Base-by-base conservation (phyloP, 1,140 invertebrate species). In the Pogonognathellus flavescens region DNA sequence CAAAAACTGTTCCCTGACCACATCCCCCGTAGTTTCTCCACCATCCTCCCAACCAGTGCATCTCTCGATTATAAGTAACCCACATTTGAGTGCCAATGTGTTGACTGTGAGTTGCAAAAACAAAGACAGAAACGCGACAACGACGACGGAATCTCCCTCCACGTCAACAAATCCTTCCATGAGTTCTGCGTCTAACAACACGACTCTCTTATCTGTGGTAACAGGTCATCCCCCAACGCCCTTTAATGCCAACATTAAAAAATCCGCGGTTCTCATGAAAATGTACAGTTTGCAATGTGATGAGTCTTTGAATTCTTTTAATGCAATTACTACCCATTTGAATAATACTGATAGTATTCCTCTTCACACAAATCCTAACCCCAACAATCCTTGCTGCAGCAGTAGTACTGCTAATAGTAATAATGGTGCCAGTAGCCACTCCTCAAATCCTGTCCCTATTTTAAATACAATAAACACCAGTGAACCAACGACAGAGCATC, bases 281-380 rank as follows among this genome's bases (percentile, higher is more conserved):
- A 83, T 80, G 1, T 83, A 49, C 57, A 87, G 86, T 83, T 66
- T 87, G 10, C 86, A 87, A 59, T 85, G 86, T 83, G 84, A 87
- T 66, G 84, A 85, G 16, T 9, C 60, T 1, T 50, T 49, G 31
- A 18, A 25, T n/a, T 0, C n/a, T 9, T 62, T 62, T n/a, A 62
- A n/a, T n/a, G n/a, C 59, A 3, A 10, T 9, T 9, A n/a, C n/a
- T 62, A 20, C 59, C 31, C 70, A 76, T 3, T 10, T 10, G 13
- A 76, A 57, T 57, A 57, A 57, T 9, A 66, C 10, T 31, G 20
- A 41, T 6, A 41, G 2, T 41, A 41, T 41, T 14, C 20, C 62
- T 1, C 62, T 4, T 18, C 18, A 62, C 25, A 18, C 18, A 25
- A 66, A 66, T 25, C 62, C 11, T 11, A 3, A 25, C 4, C 9